Base-by-base conservation (phyloP, 2,113 vertebrate species). In the Hystrix cristata region DNA sequence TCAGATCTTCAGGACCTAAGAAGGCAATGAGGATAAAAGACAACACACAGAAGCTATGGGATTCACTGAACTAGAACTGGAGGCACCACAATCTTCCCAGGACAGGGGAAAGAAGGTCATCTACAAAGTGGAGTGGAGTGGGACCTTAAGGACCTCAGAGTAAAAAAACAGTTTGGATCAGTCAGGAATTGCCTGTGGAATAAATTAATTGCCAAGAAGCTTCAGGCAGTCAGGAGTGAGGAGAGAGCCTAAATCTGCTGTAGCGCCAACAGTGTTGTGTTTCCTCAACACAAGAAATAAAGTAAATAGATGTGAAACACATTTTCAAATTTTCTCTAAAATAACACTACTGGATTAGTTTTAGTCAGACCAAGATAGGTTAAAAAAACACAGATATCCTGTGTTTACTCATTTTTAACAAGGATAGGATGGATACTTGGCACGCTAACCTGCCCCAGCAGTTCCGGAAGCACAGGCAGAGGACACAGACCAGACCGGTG, bases 311-410 rank as follows among this genome's bases (percentile, higher is more conserved):
- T 57, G 64, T 79, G 84, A 95, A 96, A 95, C 53, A 53, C 27
- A 84, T 92, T 97, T 94, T 97, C 84, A 76, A 92, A 92, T 81
- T 95, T 90, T 94, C 93, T 96, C 59, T 95, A 76, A 96, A 96
- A 95, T 94, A 94, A 97, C 60, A 96, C 29, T 15, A 51, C 92
- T 95, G 71, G 60, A 43, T 94, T 95, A 88, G 88, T 71, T 97
- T 92, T 72, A 76, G 69, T 71, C 95, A 76, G 53, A 74, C 21
- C 38, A 31, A 90, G 86, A 96, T 29, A 87, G 64, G 95, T 78
- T 96, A 96, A 83, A 92, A 97, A 98, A 97, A 97, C 95, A 98
- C 90, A 97, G 96, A 97, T 95, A 95, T 97, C 96, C 97, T 97
- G 97, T 96, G 96, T 96, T 97, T 65, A 94, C 83, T 95, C 93